Conservation (phyloP, 2,113 vertebrate species). For the Numida meleagris region DNA sequence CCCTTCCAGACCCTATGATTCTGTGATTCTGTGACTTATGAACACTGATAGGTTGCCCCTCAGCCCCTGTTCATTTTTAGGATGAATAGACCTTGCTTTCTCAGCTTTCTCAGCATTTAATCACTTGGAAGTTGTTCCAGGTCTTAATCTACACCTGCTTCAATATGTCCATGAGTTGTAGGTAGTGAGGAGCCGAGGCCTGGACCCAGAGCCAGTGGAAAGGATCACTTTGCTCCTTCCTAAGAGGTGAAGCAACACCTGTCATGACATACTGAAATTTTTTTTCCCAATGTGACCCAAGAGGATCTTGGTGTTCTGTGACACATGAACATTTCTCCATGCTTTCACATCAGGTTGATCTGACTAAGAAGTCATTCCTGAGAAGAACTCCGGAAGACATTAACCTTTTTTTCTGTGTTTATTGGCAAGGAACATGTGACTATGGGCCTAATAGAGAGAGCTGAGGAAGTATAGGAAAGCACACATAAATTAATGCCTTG, state of each 20-base stretch:
- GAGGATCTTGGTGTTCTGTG: neutral
- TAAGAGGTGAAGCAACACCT: accelerated
- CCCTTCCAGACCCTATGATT: too few relatives aligned
- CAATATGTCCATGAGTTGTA: neutral
- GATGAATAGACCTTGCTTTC: neutral
- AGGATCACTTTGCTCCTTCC: neutral
- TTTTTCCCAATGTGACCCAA: neutral
- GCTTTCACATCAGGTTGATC: neutral
- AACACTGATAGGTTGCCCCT: neutral
- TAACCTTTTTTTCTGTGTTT: neutral
- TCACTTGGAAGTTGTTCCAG: neutral
- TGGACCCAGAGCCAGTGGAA: accelerated
- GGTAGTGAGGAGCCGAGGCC: neutral
- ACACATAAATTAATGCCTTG: accelerated
- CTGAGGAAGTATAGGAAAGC: neutral
- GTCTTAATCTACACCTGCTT: neutral
- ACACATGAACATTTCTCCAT: neutral
- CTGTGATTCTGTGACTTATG: neutral
- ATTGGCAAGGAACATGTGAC: neutral
- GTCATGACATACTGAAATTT: neutral
- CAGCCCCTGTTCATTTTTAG: neutral
- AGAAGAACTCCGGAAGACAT: neutral
- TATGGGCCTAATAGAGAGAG: neutral
- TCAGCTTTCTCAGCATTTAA: neutral
- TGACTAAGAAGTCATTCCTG: neutral